phyloP scores from a whole-genome alignment of 2,888 invertebrate genomes.

The Microctonus aethiopoides region DNA sequence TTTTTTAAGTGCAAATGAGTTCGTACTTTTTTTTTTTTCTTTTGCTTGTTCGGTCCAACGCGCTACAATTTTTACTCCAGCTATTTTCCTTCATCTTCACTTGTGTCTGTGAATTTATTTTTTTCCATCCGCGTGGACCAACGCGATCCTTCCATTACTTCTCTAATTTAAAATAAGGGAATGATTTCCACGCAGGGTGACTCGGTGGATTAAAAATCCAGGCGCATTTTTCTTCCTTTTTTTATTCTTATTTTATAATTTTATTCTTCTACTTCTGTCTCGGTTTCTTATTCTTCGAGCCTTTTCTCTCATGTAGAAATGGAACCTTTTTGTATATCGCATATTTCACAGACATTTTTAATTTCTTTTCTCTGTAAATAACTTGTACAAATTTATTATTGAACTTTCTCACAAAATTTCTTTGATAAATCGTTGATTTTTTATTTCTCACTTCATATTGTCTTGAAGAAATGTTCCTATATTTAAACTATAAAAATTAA shows the following conservation, averaged over 20 bases:
- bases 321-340: too few relatives aligned
- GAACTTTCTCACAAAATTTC: too few relatives aligned
- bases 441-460: too few relatives aligned
- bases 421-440: too few relatives aligned
- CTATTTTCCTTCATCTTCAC: constrained; percentile 22
- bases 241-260: neutral
- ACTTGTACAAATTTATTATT: too few relatives aligned
- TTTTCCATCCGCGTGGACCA: constrained; percentile 33
- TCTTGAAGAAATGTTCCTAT: too few relatives aligned
- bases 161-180: constrained; percentile 59
- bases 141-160: constrained; percentile 56
- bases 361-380: too few relatives aligned
- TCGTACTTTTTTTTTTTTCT: constrained; percentile 46
- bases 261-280: constrained; percentile 5
- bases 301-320: neutral
- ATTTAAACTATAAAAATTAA: too few relatives aligned
- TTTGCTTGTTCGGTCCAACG: constrained; percentile 7
- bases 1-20: constrained; percentile 67
- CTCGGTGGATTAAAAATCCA: constrained; percentile 56
- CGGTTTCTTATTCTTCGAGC: neutral
- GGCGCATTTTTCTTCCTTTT: constrained; percentile 29
- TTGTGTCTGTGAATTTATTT: constrained; percentile 30
- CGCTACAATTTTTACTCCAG: constrained; percentile 33
- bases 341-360: too few relatives aligned
- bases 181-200: constrained; percentile 53